Evolutionary conservation across 1,140 invertebrate species (phyloP).

Genomic region (Euglossa dilemma): DNA sequence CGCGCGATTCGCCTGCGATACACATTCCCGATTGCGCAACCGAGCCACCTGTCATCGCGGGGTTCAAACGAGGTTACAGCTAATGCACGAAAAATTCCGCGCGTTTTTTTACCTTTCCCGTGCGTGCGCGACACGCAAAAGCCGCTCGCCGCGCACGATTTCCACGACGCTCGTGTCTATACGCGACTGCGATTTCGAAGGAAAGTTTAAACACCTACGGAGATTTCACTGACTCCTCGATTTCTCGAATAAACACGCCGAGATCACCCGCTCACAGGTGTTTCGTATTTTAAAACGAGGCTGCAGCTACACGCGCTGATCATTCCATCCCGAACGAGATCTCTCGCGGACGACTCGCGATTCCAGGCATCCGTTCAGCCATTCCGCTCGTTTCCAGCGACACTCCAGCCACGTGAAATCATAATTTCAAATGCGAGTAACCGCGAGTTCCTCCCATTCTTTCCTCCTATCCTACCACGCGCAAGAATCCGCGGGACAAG

Average conservation of each 20-base stretch:
- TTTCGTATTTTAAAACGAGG: not conserved
- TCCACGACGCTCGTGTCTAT: not conserved
- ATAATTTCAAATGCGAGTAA: constrained; percentile 3
- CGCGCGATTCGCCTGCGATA: constrained; percentile 45
- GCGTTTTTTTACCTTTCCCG: no score
- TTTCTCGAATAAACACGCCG: not conserved
- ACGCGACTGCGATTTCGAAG: not conserved
- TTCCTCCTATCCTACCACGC: not conserved
- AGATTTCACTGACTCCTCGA: not conserved
- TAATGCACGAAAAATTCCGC: constrained; percentile 7
- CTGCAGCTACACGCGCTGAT: not conserved
- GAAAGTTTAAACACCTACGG: not conserved
- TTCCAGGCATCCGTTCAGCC: not conserved
- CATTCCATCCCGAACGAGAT: not conserved
- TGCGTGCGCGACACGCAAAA: not conserved
- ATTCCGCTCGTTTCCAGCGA: not conserved
- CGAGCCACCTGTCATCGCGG: constrained; percentile 17
- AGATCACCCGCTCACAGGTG: not conserved
- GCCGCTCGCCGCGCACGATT: not conserved
- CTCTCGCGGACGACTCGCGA: not conserved
- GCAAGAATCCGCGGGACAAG: not conserved
- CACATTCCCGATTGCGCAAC: constrained; percentile 50
- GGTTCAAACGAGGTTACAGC: constrained; percentile 57
- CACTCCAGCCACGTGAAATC: not conserved
- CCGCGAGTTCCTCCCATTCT: not conserved